These are phyloP conservation scores for Lophius americanus DNA, from an alignment of 2,797 vertebrate species.

Conservation along the genomic window DNA sequence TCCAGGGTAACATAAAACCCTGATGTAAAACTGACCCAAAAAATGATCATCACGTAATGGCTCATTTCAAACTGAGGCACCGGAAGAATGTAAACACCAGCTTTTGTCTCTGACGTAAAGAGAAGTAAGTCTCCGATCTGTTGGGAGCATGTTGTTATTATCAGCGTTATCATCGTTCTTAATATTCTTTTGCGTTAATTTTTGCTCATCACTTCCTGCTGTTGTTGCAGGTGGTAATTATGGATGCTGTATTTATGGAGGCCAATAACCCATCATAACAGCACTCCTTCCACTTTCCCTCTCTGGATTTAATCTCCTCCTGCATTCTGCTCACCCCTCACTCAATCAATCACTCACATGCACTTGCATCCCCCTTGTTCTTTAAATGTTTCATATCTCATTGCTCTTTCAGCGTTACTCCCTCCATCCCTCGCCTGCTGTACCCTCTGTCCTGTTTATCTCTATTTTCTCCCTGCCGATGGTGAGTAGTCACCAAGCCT, in stretches of 20 bases:
- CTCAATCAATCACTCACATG: slow-evolving; percentile 9
- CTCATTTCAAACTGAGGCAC: slow-evolving; percentile 4
- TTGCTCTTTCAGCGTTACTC: slow-evolving; percentile 31
- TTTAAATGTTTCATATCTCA: slow-evolving; percentile 43
- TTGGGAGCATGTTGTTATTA: slow-evolving; percentile 32
- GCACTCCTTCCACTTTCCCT: slow-evolving; percentile 27
- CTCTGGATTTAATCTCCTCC: slow-evolving; percentile 26
- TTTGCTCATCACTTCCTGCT: slow-evolving; percentile 27
- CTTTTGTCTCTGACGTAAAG: slow-evolving; percentile 30
- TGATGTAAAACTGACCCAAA: slow-evolving; percentile 13
- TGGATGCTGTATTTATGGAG: slow-evolving; percentile 48
- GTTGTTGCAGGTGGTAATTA: slow-evolving; percentile 70
- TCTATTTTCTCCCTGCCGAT: slow-evolving; percentile 46
- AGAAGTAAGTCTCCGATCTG: slow-evolving; percentile 12
- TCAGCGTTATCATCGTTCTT: slow-evolving; percentile 39
- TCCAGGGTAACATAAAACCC: background rate
- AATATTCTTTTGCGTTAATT: slow-evolving; percentile 12
- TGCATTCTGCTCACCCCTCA: slow-evolving; percentile 29
- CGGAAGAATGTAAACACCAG: background rate
- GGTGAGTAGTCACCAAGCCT: slow-evolving; percentile 55
- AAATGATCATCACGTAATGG: slow-evolving; percentile 11
- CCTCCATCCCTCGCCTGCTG: slow-evolving; percentile 28
- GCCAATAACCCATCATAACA: slow-evolving; percentile 58
- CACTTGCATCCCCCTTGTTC: slow-evolving; percentile 13
- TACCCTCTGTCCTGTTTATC: slow-evolving; percentile 42